phyloP scores from a whole-genome alignment of 1,140 invertebrate genomes.

The Drosophila rufa region DNA sequence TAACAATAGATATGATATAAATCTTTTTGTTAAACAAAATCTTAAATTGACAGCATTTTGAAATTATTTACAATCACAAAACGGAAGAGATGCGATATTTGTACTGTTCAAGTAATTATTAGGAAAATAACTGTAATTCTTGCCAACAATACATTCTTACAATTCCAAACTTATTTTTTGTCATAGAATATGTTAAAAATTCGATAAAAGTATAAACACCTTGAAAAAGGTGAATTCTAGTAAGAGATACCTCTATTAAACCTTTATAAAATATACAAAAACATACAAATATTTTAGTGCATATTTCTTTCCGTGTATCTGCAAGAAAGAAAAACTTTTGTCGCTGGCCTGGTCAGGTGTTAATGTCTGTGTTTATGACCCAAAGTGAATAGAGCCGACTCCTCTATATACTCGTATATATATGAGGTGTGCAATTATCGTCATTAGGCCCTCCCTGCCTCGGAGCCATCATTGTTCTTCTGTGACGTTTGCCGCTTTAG shows the following conservation, averaged over 20 bases:
- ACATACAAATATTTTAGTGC: neutral
- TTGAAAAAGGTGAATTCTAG: neutral
- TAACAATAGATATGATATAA: neutral
- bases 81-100: too few species aligned
- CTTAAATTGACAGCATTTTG: too few species aligned
- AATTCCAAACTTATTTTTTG: too few species aligned
- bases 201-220: too few species aligned
- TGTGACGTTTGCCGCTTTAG: conserved; percentile 68
- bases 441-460: conserved; percentile 60
- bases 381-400: conserved; percentile 64
- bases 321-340: conserved; percentile 36
- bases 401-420: conserved; percentile 3
- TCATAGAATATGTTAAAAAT: too few species aligned
- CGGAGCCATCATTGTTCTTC: conserved; percentile 45
- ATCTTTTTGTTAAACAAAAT: too few species aligned
- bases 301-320: conserved; percentile 2
- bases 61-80: too few species aligned
- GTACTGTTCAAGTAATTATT: too few species aligned
- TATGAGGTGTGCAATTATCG: conserved; percentile 72
- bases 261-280: neutral
- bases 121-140: too few species aligned
- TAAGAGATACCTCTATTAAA: neutral
- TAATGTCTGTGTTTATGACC: conserved; percentile 80
- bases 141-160: too few species aligned
- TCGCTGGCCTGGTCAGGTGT: conserved; percentile 69